Evolutionary conservation across 2,113 vertebrate genomes (phyloP).

Genomic region (Barbus barbus): DNA sequence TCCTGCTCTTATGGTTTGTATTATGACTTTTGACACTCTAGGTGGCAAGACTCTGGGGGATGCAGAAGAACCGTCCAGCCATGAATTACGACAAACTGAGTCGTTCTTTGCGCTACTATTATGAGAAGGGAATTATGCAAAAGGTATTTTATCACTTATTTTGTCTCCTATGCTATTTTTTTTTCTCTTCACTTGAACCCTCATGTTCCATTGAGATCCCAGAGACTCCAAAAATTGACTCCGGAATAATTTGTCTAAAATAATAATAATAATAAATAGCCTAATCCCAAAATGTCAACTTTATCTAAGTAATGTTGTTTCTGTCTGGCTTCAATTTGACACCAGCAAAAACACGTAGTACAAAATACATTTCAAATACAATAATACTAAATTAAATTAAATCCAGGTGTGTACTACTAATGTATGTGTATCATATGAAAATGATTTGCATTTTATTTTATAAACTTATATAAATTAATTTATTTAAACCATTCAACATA

Average conservation of each 20-base stretch:
- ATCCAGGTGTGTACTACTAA: too few relatives aligned
- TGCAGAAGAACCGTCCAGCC: slow-evolving; percentile 72
- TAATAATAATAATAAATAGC: neutral
- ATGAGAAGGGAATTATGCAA: slow-evolving; percentile 99
- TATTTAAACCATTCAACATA: too few relatives aligned
- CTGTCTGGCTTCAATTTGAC: neutral
- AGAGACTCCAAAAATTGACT: neutral
- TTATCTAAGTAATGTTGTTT: neutral
- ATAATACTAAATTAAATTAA: neutral
- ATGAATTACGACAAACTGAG: slow-evolving; percentile 99
- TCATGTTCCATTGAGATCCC: neutral
- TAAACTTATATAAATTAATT: too few relatives aligned
- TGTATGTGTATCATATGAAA: neutral
- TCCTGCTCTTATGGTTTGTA: neutral
- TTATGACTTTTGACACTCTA: slow-evolving; percentile 60
- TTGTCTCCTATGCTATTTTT: neutral
- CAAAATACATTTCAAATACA: neutral
- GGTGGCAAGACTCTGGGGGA: slow-evolving; percentile 97
- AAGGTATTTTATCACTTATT: slow-evolving; percentile 77
- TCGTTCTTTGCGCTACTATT: slow-evolving; percentile 96
- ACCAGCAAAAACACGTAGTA: neutral
- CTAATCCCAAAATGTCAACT: neutral
- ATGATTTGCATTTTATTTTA: neutral
- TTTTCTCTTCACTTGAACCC: neutral
- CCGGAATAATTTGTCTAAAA: neutral